These are phyloP conservation scores for Craseonycteris thonglongyai DNA, from an alignment of 2,113 vertebrate species.

Conservation along the genomic window DNA sequence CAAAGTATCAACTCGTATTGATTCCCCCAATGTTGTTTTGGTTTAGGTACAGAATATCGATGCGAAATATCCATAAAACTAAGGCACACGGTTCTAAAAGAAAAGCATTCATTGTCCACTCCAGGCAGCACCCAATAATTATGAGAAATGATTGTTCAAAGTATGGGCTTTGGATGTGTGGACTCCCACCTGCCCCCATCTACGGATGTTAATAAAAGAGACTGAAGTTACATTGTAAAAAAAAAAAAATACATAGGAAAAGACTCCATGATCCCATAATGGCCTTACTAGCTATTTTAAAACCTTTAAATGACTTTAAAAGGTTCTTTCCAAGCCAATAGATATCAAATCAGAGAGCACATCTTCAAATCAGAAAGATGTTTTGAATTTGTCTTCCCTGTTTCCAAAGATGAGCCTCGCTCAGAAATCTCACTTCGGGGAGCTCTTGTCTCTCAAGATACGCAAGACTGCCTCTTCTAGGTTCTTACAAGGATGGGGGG, in stretches of 20 bases:
- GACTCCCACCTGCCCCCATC: neutral
- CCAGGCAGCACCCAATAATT: neutral
- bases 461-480: neutral
- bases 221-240: neutral
- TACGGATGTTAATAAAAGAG: neutral
- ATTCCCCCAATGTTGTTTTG: neutral
- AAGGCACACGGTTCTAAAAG: neutral
- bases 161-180: neutral
- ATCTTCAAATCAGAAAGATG: neutral
- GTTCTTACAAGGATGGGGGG: accelerated
- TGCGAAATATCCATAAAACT: neutral
- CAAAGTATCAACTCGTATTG: neutral
- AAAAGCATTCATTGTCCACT: neutral
- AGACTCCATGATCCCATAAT: neutral
- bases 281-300: neutral
- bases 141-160: neutral
- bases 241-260: neutral
- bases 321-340: neutral
- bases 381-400: neutral
- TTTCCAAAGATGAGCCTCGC: neutral
- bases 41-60: neutral
- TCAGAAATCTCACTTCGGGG: neutral
- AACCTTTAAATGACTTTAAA: neutral
- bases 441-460: neutral
- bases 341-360: neutral